Conservation (phyloP, 2,797 vertebrate genomes). For the Eremophila alpestris region DNA sequence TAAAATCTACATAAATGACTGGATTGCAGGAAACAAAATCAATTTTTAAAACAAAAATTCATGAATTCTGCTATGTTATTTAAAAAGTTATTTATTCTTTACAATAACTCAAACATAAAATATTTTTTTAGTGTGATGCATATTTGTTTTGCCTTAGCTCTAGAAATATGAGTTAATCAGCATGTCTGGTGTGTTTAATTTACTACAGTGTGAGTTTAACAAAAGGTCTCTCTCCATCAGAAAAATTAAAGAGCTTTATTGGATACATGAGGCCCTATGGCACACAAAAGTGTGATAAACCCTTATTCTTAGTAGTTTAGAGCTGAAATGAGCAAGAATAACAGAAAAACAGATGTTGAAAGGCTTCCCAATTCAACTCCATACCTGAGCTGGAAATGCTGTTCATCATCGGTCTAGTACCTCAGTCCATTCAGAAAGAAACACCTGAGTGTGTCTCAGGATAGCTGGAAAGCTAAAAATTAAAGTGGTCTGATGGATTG, state of each 20-base stretch:
- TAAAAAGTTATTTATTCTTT: not conserved
- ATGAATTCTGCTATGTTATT: not conserved
- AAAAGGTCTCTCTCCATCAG: not conserved
- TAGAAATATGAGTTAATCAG: constrained; percentile 37
- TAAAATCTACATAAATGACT: not conserved
- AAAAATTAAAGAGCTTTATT: not conserved
- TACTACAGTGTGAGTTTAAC: constrained; percentile 20
- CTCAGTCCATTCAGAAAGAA: not conserved
- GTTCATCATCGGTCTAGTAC: not conserved
- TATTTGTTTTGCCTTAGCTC: constrained; percentile 23
- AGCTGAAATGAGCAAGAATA: not conserved
- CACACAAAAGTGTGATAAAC: not conserved
- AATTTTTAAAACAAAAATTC: not conserved
- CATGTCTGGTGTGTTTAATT: constrained; percentile 4
- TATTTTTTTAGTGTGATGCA: not conserved
- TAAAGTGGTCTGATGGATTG: accelerated
- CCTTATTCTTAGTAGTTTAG: not conserved
- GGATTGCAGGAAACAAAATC: not conserved
- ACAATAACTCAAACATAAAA: not conserved
- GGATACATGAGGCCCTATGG: not conserved
- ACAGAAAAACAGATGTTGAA: not conserved
- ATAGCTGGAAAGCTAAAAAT: not conserved
- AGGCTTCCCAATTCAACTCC: not conserved
- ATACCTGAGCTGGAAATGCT: not conserved
- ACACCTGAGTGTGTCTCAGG: not conserved